phyloP scores from a whole-genome alignment of 2,888 invertebrate species.

The Lycaena phlaeas region DNA sequence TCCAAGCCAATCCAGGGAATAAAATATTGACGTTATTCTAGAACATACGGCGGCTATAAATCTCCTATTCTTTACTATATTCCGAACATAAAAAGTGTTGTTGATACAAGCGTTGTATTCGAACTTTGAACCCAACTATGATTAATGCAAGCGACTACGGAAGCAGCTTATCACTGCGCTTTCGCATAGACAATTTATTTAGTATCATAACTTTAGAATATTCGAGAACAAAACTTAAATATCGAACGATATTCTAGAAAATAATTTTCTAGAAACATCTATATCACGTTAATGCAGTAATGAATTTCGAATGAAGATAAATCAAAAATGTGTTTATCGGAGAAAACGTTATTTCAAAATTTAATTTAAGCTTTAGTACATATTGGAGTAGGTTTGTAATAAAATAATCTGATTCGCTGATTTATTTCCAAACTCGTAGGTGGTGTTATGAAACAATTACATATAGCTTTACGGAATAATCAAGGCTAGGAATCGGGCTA shows the following conservation, averaged over 20 bases:
- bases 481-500: no score
- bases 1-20: constrained; percentile 4
- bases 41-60: constrained; percentile 2
- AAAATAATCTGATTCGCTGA: no score
- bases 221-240: no score
- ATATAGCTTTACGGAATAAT: no score
- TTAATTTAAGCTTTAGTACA: no score
- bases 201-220: constrained; percentile 22
- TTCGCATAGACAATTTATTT: constrained; percentile 31
- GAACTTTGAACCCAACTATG: constrained; percentile 52
- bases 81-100: constrained; percentile 23
- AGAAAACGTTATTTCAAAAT: constrained; percentile 4
- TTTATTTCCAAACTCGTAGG: no score
- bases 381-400: no score
- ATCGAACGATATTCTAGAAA: no score
- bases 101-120: constrained; percentile 33
- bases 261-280: background rate
- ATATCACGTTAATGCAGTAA: constrained; percentile 9
- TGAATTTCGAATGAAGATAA: constrained; percentile 13
- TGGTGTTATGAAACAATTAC: no score
- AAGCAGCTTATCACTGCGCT: constrained; percentile 44
- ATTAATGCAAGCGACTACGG: constrained; percentile 43
- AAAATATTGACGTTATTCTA: constrained; percentile 3
- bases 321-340: constrained; percentile 3
- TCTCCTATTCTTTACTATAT: constrained; percentile 9